Evolutionary conservation across 2,888 invertebrate genomes (phyloP).

Genomic region (Aphelenchoides bicaudatus): DNA sequence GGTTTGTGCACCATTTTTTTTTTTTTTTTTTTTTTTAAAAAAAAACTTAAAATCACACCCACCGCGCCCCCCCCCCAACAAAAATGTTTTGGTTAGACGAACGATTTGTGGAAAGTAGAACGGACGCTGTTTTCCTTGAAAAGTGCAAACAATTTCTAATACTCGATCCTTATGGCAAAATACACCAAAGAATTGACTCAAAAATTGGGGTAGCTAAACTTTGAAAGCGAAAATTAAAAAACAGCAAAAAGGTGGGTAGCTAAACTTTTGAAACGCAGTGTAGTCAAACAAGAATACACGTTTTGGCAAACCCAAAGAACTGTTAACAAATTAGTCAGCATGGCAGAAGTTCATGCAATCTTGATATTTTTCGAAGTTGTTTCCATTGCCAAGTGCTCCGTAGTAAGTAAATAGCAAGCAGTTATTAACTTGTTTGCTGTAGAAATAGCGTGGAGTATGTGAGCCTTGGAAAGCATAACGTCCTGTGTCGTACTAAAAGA

Average conservation of each 20-base stretch:
- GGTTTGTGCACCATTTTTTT: too few species aligned
- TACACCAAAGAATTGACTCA: too few species aligned
- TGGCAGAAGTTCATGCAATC: constrained; percentile 55
- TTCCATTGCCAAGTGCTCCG: constrained; percentile 54
- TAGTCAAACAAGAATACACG: constrained; percentile 3
- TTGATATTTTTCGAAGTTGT: constrained; percentile 56
- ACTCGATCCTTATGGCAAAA: too few species aligned
- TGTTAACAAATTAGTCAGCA: constrained; percentile 13
- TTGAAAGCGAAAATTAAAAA: background rate
- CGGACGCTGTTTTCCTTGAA: too few species aligned
- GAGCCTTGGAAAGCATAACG: constrained; percentile 47
- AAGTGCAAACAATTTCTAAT: too few species aligned
- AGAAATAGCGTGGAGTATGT: constrained; percentile 57
- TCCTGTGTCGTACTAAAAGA: constrained; percentile 58
- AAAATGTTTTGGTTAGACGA: too few species aligned
- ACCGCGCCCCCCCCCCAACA: too few species aligned
- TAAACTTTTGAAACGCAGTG: background rate
- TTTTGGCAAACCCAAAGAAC: background rate
- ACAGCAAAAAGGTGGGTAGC: background rate
- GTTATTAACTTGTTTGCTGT: constrained; percentile 46
- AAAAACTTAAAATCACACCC: too few species aligned
- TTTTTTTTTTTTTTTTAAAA: too few species aligned
- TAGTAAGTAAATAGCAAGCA: constrained; percentile 60
- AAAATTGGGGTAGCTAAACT: too few species aligned
- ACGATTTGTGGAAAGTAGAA: too few species aligned